Percentiles rank a stretch among this genome's conserved stretches.
Evolutionary conservation across 1,140 invertebrate species (phyloP).

Genomic region (Bombyx mori): ASM3026992v2 NC_085112.1:1094001-1094500

Average conservation of each 20-base stretch:
- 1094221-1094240: background rate
- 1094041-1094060: slow-evolving; percentile 20
- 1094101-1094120: slow-evolving; percentile 39
- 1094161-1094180: slow-evolving; percentile 70
- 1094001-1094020: slow-evolving; percentile 2
- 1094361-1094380: too few relatives aligned
- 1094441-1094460: too few relatives aligned
- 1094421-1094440: too few relatives aligned
- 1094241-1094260: slow-evolving; percentile 13
- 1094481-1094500: too few relatives aligned
- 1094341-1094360: too few relatives aligned
- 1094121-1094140: slow-evolving; percentile 35
- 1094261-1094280: slow-evolving; percentile 1
- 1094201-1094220: slow-evolving; percentile 64
- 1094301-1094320: too few relatives aligned
- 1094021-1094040: slow-evolving; percentile 2
- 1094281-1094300: too few relatives aligned
- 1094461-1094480: too few relatives aligned
- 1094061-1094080: slow-evolving; percentile 15
- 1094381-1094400: too few relatives aligned
- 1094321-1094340: too few relatives aligned
- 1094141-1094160: slow-evolving; percentile 62
- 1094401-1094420: too few relatives aligned
- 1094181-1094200: slow-evolving; percentile 70
- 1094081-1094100: slow-evolving; percentile 16